phyloP scores from a whole-genome alignment of 1,140 invertebrate species.

The Sarcophaga bullata region DNA sequence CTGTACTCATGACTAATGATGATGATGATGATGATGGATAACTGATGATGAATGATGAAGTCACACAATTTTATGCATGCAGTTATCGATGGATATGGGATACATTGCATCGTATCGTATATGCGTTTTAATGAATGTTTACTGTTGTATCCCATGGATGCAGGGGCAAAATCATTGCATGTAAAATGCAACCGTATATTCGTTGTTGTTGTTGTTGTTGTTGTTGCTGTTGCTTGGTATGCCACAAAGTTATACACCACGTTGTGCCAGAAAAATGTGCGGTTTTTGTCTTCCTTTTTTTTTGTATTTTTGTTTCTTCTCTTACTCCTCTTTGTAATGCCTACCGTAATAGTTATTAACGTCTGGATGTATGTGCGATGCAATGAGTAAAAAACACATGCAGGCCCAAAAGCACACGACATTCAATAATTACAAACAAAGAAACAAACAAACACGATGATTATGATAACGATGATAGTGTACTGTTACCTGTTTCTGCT shows the following conservation, averaged over 20 bases:
- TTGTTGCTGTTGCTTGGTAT: neutral
- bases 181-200: neutral
- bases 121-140: too few species aligned
- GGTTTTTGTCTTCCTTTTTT: neutral
- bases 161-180: neutral
- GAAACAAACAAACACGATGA: neutral
- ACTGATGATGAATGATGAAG: neutral
- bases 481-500: too few species aligned
- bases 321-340: too few species aligned
- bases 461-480: neutral
- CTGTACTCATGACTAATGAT: too few species aligned
- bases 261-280: neutral
- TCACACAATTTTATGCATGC: neutral
- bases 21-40: too few species aligned
- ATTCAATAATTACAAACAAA: neutral
- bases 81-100: neutral
- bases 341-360: too few species aligned
- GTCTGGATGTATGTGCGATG: too few species aligned
- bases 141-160: neutral
- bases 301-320: too few species aligned
- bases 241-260: neutral
- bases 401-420: slow-evolving; percentile 1
- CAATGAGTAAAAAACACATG: neutral
- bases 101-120: too few species aligned
- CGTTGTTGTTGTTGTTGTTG: too few species aligned